A percentile compares a stretch with the other conserved stretches of the same genome.
Conservation (phyloP, 2,797 vertebrate species). For the Acomys russatus region DNA sequence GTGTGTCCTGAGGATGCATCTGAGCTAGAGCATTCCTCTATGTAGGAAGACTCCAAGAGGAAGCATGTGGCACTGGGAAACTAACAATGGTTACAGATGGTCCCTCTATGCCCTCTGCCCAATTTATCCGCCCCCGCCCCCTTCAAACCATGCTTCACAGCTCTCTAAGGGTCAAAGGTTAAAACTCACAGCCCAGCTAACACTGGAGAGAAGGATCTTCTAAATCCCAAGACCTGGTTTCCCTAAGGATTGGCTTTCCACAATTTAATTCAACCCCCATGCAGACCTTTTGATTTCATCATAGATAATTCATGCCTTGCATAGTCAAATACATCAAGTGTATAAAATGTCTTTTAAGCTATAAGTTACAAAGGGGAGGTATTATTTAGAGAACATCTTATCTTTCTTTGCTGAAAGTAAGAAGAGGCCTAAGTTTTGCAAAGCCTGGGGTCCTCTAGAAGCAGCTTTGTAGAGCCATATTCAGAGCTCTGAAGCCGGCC, state of each 20-base stretch:
- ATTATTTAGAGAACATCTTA: conserved; percentile 6
- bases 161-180: background rate
- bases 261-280: background rate
- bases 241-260: background rate
- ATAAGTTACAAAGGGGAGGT: background rate
- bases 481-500: background rate
- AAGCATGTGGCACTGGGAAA: background rate
- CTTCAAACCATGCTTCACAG: background rate
- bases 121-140: background rate
- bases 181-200: background rate
- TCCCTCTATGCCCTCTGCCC: background rate
- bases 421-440: conserved; percentile 22
- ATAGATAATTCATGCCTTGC: background rate
- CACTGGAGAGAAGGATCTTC: background rate
- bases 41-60: background rate
- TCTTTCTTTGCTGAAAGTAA: conserved; percentile 40
- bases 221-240: background rate
- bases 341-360: conserved; percentile 28
- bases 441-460: background rate
- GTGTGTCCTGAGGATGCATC: background rate
- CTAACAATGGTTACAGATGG: background rate
- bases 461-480: background rate
- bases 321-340: conserved; percentile 35
- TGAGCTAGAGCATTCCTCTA: background rate
- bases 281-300: background rate